phyloP scores from a whole-genome alignment of 1,140 invertebrate genomes.

The Hypsibius dujardini region DNA sequence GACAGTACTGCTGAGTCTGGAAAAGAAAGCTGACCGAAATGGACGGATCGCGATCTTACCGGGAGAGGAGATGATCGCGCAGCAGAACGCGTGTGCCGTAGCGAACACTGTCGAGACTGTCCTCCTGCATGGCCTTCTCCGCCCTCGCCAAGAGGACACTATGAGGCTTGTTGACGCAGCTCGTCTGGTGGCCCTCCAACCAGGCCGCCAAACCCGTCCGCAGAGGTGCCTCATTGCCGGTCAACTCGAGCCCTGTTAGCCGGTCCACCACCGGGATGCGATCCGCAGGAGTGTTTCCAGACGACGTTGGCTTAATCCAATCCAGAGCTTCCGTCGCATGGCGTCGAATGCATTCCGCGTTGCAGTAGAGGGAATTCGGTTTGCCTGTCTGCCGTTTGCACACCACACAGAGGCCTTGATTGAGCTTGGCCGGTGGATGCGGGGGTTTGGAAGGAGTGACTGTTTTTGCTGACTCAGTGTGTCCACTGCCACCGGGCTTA shows the following conservation, averaged over 20 bases:
- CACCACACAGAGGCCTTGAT: constrained; percentile 14
- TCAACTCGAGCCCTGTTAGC: constrained; percentile 52
- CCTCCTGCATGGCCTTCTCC: background rate
- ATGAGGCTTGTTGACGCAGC: constrained; percentile 53
- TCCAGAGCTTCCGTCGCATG: constrained; percentile 55
- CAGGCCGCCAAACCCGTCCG: constrained; percentile 55
- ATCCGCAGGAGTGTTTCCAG: constrained; percentile 22
- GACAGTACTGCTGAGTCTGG: no score
- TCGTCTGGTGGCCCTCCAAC: constrained; percentile 66
- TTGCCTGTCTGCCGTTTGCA: constrained; percentile 37
- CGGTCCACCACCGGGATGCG: constrained; percentile 57
- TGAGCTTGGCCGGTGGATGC: no score
- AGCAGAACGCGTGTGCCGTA: background rate
- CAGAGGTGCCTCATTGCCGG: constrained; percentile 54
- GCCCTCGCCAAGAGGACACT: background rate
- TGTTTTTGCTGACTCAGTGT: no score
- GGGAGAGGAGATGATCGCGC: background rate
- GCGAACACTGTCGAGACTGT: background rate
- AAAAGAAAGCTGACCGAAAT: no score
- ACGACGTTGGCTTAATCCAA: constrained; percentile 23
- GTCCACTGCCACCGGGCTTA: no score
- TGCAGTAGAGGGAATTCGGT: constrained; percentile 60
- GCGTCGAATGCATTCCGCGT: constrained; percentile 61
- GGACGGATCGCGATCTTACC: background rate
- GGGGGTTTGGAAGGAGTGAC: no score